Base-by-base conservation (phyloP, 2,888 invertebrate species). In the Tryphoninae sp. region DNA sequence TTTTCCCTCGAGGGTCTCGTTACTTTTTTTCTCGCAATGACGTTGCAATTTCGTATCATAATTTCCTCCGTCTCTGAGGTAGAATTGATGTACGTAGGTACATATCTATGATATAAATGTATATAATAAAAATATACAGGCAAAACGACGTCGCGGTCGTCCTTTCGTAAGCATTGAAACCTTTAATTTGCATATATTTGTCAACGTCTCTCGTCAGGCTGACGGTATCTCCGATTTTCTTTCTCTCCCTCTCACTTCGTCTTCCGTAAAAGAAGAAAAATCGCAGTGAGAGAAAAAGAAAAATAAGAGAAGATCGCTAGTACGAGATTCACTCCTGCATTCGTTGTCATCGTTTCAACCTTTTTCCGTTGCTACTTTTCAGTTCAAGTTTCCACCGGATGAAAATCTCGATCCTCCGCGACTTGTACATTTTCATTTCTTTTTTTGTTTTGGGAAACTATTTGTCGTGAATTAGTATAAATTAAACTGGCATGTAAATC, bases 101-200 rank as follows among this genome's bases (percentile, higher is more conserved):
- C 7, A 8, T 45, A 13, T 19, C 0, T 19, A 19, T 19, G 19
- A 19, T 13, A 7, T 7, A 7, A 33, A 33, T 33, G 33, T 33
- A 4, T 33, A 33, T 33, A 6, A 33, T 33, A 33, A 33, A 45
- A 13, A 45, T 13, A 45, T 45, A 11, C 45, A 45, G 51, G 49
- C 42, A 55, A 45, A 40, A 19, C 45, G 49, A 61, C 33, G 76
- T 69, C 59, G 78, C 72, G 76, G 42, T 74, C 68, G 75, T 75
- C 76, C 61, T 85, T 81, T 84, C 78, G 45, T 79, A 84, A 84
- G 84, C 83, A 80, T 73, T 80, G 85, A 82, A 81, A 84, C 82
- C 80, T 74, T 78, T 80, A 84, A 86, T 86, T 84, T 86, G 74
- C 85, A 86, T 86, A 85, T 82, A 84, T 86, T 85, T 85, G 84